phyloP scores from a whole-genome alignment of 1,140 invertebrate genomes.

The Chionoecetes opilio region DNA sequence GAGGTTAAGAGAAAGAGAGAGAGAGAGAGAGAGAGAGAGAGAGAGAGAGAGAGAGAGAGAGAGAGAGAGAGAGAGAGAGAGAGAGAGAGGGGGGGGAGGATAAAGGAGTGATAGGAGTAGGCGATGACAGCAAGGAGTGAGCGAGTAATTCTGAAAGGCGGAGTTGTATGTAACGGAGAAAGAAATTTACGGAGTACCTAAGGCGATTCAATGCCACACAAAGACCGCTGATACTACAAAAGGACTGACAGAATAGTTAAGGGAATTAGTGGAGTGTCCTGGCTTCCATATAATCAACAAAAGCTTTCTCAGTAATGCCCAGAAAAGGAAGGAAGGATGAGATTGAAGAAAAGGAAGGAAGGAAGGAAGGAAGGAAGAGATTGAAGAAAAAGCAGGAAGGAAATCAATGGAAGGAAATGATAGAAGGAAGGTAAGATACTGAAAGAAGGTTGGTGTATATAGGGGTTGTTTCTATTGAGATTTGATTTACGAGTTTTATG shows the following conservation, averaged over 20 bases:
- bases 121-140: background rate
- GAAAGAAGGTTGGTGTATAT: background rate
- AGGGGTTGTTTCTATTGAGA: background rate
- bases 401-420: background rate
- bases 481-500: background rate
- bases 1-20: no score
- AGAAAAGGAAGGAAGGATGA: background rate
- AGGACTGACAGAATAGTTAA: slow-evolving; percentile 9
- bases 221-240: background rate
- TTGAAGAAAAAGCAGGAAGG: background rate
- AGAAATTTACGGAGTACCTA: background rate
- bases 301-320: background rate
- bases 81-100: background rate
- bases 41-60: background rate
- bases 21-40: background rate
- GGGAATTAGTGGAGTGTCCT: slow-evolving; percentile 17
- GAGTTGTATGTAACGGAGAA: background rate
- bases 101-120: background rate
- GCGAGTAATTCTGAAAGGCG: background rate
- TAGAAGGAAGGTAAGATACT: no score
- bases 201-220: background rate
- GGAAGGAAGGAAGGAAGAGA: background rate
- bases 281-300: slow-evolving; percentile 19
- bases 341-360: slow-evolving; percentile 33
- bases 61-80: background rate